Percentiles rank a stretch among this genome's conserved stretches.
Evolutionary conservation across 2,888 invertebrate species (phyloP).

Genomic region (Mythimna loreyi): DNA sequence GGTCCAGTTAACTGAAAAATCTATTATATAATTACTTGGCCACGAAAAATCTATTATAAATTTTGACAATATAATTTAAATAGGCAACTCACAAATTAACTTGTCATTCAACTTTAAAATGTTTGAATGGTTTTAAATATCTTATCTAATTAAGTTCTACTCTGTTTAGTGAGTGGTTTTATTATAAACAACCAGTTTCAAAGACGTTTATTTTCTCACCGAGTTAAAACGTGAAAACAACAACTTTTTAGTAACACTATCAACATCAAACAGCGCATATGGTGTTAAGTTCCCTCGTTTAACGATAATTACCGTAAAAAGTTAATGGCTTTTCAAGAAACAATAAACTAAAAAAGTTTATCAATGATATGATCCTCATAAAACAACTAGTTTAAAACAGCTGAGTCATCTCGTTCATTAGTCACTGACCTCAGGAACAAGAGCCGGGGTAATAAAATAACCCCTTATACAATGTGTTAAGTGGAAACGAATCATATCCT

Average conservation of each 20-base stretch:
- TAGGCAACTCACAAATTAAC: too few species aligned
- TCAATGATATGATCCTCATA: constrained; percentile 73
- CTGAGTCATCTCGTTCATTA: constrained; percentile 86
- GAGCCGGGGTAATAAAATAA: constrained; percentile 86
- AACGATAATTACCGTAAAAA: constrained; percentile 48
- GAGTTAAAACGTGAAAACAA: background rate
- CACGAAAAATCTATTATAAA: too few species aligned
- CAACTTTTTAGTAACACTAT: constrained; percentile 16
- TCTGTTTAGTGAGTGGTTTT: background rate
- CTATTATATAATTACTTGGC: too few species aligned
- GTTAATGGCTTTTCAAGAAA: constrained; percentile 56
- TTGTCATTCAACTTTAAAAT: too few species aligned
- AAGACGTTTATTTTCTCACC: background rate
- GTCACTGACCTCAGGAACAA: constrained; percentile 86
- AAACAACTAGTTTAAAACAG: constrained; percentile 80
- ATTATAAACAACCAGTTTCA: background rate
- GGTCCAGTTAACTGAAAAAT: too few species aligned
- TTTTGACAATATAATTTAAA: too few species aligned
- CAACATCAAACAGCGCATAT: constrained; percentile 23
- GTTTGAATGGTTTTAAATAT: background rate
- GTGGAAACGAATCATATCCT: constrained; percentile 89
- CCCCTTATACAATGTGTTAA: constrained; percentile 89
- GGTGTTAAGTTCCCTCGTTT: constrained; percentile 32
- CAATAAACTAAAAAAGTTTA: constrained; percentile 59
- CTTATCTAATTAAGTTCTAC: background rate